These are phyloP conservation scores for Cataglyphis livida DNA, from an alignment of 2,888 invertebrate genomes.

Conservation along the genomic window DNA sequence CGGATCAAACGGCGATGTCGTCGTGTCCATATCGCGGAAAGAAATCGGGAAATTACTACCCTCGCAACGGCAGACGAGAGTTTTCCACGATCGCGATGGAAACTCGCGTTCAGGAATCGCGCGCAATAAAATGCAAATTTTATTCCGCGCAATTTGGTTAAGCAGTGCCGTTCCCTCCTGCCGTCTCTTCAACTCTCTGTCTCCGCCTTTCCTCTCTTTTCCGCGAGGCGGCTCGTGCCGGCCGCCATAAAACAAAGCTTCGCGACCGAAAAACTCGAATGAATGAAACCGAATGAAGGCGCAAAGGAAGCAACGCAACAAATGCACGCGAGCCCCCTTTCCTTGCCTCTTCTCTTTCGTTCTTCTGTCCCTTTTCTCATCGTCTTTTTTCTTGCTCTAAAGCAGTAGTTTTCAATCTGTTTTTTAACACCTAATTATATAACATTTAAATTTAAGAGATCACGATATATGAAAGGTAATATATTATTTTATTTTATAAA, in stretches of 20 bases:
- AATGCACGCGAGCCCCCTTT: slow-evolving; percentile 1
- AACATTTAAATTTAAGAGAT: neutral
- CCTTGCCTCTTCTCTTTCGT: slow-evolving; percentile 16
- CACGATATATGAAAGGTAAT: neutral
- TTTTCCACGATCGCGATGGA: slow-evolving; percentile 21
- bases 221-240: slow-evolving; percentile 9
- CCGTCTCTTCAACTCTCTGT: slow-evolving; percentile 15
- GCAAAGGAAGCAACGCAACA: slow-evolving; percentile 50
- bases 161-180: slow-evolving; percentile 54
- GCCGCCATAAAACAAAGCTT: slow-evolving; percentile 52
- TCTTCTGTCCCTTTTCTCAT: neutral
- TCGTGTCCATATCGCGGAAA: slow-evolving; percentile 35
- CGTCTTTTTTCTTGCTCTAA: neutral
- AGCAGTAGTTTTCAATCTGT: neutral
- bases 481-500: neutral
- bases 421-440: slow-evolving; percentile 12
- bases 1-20: slow-evolving; percentile 32
- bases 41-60: slow-evolving; percentile 45
- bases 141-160: slow-evolving; percentile 70
- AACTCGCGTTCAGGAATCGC: slow-evolving; percentile 53
- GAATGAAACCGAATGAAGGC: slow-evolving; percentile 49
- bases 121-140: slow-evolving; percentile 71
- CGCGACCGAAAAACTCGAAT: slow-evolving; percentile 52
- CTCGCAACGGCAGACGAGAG: slow-evolving; percentile 24
- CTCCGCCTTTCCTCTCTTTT: slow-evolving; percentile 5